Conservation (phyloP, 2,797 vertebrate species). For the Echiichthys vipera region DNA sequence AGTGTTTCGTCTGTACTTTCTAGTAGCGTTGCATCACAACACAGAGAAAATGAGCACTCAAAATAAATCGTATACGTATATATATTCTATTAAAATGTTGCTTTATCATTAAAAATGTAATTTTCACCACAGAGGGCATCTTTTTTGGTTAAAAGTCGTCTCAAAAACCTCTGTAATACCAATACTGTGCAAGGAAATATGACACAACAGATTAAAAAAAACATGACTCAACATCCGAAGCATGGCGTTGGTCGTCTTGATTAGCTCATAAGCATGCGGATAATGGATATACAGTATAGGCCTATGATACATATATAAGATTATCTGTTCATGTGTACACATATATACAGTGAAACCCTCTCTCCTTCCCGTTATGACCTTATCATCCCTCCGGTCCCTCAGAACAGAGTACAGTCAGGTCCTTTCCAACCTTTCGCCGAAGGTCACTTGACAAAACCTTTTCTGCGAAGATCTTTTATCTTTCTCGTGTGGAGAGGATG, state of each 20-base stretch:
- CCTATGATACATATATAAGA: slow-evolving; percentile 30
- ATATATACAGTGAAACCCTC: slow-evolving; percentile 42
- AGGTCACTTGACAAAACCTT: slow-evolving; percentile 5
- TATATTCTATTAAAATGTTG: background rate
- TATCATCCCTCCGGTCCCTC: background rate
- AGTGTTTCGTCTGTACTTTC: background rate
- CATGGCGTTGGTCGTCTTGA: background rate
- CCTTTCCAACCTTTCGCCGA: slow-evolving; percentile 5
- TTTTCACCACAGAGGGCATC: too few relatives aligned
- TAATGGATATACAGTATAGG: slow-evolving; percentile 22
- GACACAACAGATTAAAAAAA: background rate
- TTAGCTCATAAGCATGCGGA: slow-evolving; percentile 48
- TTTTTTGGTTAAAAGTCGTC: too few relatives aligned
- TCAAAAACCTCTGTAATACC: too few relatives aligned
- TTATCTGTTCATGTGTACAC: slow-evolving; percentile 51
- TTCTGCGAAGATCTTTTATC: background rate
- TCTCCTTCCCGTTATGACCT: background rate
- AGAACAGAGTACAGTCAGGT: background rate
- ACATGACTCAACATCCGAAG: slow-evolving; percentile 7
- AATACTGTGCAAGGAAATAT: background rate
- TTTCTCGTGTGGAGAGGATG: slow-evolving; percentile 21
- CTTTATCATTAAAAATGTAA: background rate
- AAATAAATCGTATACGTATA: background rate
- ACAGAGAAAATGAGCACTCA: background rate
- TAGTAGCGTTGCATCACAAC: background rate